These are phyloP conservation scores for Argyrosomus regius DNA, from an alignment of 2,797 vertebrate species.

Conservation along the genomic window DNA sequence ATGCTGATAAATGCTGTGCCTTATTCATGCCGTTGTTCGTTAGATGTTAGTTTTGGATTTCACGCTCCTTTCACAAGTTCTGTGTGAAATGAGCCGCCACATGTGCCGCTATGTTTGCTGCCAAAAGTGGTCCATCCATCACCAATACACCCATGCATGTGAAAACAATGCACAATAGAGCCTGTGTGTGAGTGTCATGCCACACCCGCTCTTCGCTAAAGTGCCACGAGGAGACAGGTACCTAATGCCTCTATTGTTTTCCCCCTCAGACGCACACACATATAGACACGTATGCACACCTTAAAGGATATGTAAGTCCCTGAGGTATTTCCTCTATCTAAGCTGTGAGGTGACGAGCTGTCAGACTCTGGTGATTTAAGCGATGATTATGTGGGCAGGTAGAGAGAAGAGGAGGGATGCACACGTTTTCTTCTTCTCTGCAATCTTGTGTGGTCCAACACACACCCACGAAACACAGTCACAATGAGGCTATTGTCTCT, in stretches of 20 bases:
- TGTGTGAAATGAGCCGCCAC: slow-evolving; percentile 44
- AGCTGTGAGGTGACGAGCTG: slow-evolving; percentile 74
- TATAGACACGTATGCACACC: slow-evolving; percentile 48
- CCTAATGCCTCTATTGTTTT: slow-evolving; percentile 59
- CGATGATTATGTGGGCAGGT: slow-evolving; percentile 66
- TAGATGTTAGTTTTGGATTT: slow-evolving; percentile 53
- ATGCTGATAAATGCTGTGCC: not conserved
- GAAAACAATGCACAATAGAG: slow-evolving; percentile 76
- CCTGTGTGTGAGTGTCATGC: slow-evolving; percentile 55
- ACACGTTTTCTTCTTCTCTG: slow-evolving; percentile 23
- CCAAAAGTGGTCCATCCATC: slow-evolving; percentile 45
- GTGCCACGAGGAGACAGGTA: slow-evolving; percentile 64
- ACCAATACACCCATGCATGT: slow-evolving; percentile 27
- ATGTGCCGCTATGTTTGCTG: slow-evolving; percentile 26
- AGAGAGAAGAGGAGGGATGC: slow-evolving; percentile 24
- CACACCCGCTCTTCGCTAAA: slow-evolving; percentile 42
- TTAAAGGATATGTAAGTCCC: slow-evolving; percentile 68
- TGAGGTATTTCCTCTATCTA: slow-evolving; percentile 76
- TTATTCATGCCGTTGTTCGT: not conserved
- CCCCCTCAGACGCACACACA: slow-evolving; percentile 25
- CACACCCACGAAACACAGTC: slow-evolving; percentile 41
- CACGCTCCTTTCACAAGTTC: slow-evolving; percentile 30
- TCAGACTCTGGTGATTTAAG: slow-evolving; percentile 67
- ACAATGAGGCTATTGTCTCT: slow-evolving; percentile 76
- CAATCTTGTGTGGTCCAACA: slow-evolving; percentile 76